phyloP scores from a whole-genome alignment of 2,888 invertebrate genomes.

The Ophion ventricosus region DNA sequence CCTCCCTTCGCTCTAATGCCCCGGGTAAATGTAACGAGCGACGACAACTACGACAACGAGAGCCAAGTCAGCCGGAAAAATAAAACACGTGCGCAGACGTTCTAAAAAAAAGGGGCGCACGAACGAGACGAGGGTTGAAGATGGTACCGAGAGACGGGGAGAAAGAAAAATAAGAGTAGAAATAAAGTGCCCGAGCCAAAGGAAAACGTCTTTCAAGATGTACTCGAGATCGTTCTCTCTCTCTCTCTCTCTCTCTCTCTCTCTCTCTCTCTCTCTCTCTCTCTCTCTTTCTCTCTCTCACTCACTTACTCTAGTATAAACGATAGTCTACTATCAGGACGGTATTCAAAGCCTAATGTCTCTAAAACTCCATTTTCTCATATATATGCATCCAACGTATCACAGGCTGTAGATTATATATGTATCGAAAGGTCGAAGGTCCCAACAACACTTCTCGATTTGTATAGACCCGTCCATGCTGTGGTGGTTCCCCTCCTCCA shows the following conservation, averaged over 20 bases:
- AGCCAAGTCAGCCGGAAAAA: slow-evolving; percentile 61
- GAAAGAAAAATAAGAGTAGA: slow-evolving; percentile 37
- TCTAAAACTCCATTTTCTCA: neutral
- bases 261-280: too few relatives aligned
- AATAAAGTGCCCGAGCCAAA: slow-evolving; percentile 56
- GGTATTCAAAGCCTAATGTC: neutral
- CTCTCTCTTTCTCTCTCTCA: too few relatives aligned
- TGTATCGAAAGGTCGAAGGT: slow-evolving; percentile 47
- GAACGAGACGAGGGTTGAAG: slow-evolving; percentile 56
- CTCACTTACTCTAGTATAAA: neutral
- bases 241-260: neutral
- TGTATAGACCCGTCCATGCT: neutral
- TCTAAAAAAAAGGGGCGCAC: slow-evolving; percentile 12
- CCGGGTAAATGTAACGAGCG: slow-evolving; percentile 77
- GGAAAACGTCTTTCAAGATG: slow-evolving; percentile 47
- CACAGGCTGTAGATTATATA: slow-evolving; percentile 21
- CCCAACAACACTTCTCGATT: slow-evolving; percentile 3
- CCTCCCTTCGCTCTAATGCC: slow-evolving; percentile 76
- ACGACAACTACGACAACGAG: slow-evolving; percentile 66
- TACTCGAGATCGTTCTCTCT: slow-evolving; percentile 26
- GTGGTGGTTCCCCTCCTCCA: slow-evolving; percentile 9
- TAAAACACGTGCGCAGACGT: slow-evolving; percentile 43
- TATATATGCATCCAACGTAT: slow-evolving; percentile 11
- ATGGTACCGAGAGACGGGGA: slow-evolving; percentile 13
- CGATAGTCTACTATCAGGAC: neutral